These are phyloP conservation scores for Pararge aegeria DNA, from an alignment of 1,140 invertebrate species.

Conservation along the genomic window DNA sequence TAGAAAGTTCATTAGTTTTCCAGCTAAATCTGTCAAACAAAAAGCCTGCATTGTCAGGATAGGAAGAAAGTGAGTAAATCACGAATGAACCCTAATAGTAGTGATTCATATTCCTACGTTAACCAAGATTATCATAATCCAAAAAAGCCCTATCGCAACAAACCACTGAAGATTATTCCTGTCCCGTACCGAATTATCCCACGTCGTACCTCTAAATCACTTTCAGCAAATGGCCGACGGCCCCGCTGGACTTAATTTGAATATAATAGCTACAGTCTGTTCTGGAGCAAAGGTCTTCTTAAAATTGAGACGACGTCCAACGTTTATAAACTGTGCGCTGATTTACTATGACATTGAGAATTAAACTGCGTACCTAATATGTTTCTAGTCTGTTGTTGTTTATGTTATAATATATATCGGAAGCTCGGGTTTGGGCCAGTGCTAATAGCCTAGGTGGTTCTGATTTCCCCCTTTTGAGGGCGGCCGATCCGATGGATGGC, in stretches of 20 bases:
- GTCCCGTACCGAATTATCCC: constrained; percentile 30
- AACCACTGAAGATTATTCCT: constrained; percentile 29
- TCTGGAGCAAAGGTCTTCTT: constrained; percentile 28
- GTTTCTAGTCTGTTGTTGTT: too few species aligned
- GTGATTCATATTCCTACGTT: neutral
- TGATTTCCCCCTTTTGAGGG: too few species aligned
- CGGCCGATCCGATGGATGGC: too few species aligned
- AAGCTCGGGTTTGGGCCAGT: too few species aligned
- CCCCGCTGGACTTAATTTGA: constrained; percentile 44
- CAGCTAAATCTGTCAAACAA: too few species aligned
- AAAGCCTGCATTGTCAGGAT: too few species aligned
- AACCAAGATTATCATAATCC: constrained; percentile 5
- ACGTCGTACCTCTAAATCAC: constrained; percentile 45
- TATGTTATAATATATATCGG: too few species aligned
- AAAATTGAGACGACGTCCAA: constrained; percentile 32
- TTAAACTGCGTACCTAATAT: too few species aligned
- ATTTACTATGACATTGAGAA: constrained; percentile 14
- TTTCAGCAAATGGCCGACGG: constrained; percentile 32
- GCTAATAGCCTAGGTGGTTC: too few species aligned
- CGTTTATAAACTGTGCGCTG: constrained; percentile 40
- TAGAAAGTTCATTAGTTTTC: too few species aligned
- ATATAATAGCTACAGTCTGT: constrained; percentile 34
- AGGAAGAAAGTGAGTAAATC: neutral
- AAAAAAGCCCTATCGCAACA: constrained; percentile 24
- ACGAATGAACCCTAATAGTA: neutral